phyloP scores from a whole-genome alignment of 2,888 invertebrate species.

The Gastracanthus pulcherrimus region DNA sequence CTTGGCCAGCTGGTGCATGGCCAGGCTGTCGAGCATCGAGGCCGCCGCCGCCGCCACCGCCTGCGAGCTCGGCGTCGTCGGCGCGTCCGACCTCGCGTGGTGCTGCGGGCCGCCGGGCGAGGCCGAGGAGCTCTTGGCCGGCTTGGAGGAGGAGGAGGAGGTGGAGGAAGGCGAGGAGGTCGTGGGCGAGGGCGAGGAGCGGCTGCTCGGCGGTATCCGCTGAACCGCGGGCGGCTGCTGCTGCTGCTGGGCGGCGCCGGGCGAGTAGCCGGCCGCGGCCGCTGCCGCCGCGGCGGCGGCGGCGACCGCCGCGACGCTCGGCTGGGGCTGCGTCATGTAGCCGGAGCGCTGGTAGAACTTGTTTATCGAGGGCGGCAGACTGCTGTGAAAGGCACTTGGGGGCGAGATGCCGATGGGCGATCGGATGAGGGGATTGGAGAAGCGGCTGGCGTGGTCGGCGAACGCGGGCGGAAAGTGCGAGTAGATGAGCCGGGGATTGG shows the following conservation, averaged over 20 bases:
- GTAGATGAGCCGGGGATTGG: conserved; percentile 73
- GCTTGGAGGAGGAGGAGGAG: conserved; percentile 51
- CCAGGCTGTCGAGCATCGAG: conserved; percentile 60
- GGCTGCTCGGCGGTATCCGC: conserved; percentile 72
- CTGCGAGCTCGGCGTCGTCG: conserved; percentile 55
- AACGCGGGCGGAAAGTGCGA: conserved; percentile 70
- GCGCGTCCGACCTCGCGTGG: not conserved
- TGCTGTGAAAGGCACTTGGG: conserved; percentile 75
- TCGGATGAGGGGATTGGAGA: conserved; percentile 71
- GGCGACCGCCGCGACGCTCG: conserved; percentile 49
- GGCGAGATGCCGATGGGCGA: conserved; percentile 72
- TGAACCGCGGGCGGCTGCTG: conserved; percentile 71
- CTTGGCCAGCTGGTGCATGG: conserved; percentile 60
- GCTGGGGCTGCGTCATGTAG: conserved; percentile 70
- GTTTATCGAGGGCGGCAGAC: conserved; percentile 74
- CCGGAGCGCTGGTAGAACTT: conserved; percentile 73
- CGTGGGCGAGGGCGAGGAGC: conserved; percentile 64
- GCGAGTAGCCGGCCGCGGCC: conserved; percentile 4
- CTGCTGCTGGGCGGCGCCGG: conserved; percentile 63
- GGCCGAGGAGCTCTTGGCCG: conserved; percentile 52
- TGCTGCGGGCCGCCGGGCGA: not conserved
- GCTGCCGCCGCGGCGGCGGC: conserved; percentile 24
- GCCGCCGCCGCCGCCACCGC: conserved; percentile 47
- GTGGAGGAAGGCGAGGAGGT: conserved; percentile 62
- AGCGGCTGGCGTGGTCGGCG: conserved; percentile 68